These are phyloP conservation scores for Noctilio leporinus DNA, from an alignment of 2,113 vertebrate genomes.

Conservation along the genomic window DNA sequence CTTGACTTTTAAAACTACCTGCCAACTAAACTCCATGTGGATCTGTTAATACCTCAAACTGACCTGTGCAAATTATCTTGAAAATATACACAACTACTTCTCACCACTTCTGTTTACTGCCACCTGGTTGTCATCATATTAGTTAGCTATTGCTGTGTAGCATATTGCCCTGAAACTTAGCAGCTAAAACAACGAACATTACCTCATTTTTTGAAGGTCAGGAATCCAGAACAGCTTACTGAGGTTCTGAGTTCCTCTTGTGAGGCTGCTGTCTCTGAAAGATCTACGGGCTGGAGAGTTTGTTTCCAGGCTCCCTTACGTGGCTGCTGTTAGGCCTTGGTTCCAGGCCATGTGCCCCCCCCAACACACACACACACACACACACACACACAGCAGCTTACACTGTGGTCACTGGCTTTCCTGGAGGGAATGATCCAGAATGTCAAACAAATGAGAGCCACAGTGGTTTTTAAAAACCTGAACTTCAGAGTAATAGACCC, in stretches of 20 bases:
- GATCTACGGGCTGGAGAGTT: background rate
- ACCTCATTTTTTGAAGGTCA: background rate
- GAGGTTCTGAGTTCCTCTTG: background rate
- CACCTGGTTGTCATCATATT: background rate
- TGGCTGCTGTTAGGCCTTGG: background rate
- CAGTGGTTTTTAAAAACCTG: background rate
- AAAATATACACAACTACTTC: background rate
- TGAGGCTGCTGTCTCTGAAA: background rate
- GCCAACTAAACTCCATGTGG: background rate
- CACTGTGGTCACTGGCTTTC: background rate
- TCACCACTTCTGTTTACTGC: background rate
- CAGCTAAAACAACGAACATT: background rate
- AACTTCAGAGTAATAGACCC: background rate
- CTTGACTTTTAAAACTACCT: background rate
- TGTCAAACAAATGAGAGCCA: background rate
- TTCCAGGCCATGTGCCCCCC: rapidly evolving
- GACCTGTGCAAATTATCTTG: background rate
- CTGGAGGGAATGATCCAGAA: background rate
- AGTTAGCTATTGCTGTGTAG: background rate
- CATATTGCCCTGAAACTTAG: background rate
- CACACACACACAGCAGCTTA: background rate
- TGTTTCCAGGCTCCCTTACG: background rate
- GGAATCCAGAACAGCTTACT: background rate
- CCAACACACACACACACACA: too few relatives aligned
- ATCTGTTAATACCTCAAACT: background rate